Base-by-base conservation (phyloP, 2,113 vertebrate genomes). In the Orthonyx spaldingii region DNA sequence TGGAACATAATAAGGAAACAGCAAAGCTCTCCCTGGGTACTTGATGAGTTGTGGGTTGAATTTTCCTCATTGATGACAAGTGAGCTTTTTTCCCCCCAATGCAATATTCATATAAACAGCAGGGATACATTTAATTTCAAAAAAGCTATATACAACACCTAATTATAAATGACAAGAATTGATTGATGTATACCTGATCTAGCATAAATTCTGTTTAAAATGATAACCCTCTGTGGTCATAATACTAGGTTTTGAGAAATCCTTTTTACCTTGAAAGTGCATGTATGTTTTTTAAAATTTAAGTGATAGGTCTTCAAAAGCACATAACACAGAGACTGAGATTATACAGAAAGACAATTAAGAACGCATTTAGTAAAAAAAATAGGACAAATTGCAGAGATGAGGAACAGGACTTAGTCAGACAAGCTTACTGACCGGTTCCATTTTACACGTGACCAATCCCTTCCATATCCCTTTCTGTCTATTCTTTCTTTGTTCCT, bases 1-100 rank as follows among this genome's bases (percentile, higher is more conserved):
- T 94, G 46, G 60, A 96, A 94, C 83, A 75, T 91, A 96, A 93
- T 93, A 94, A 94, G 70, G n/a, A 95, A 95, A 94, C 15, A 93
- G 75, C 80, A 97, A 96, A 97, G 68, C 46, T 89, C 66, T 97
- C 71, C 77, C 74, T 89, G 53, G 46, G 78, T 65, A 84, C 28
- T 95, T 66, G 42, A 13, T 76, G 87, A 65, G 21, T 68, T 88
- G 26, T 96, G 77, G 52, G 88, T 60, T 66, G 74, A 68, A 90
- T 92, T 94, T 95, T 87, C 77, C 32, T 57, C 46, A 60, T 11
- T 60, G 69, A 89, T 64, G 22, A 23, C 76, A 87, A 61, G 72
- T 53, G 72, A 94, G 90, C 8, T 12, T 70, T 42, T 90, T 30
- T 13, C 0, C 16, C 20, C 13, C 4, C 19, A 22, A 22, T 82